phyloP scores from a whole-genome alignment of 2,888 invertebrate species.

The Synanthedon andrenaeformis region DNA sequence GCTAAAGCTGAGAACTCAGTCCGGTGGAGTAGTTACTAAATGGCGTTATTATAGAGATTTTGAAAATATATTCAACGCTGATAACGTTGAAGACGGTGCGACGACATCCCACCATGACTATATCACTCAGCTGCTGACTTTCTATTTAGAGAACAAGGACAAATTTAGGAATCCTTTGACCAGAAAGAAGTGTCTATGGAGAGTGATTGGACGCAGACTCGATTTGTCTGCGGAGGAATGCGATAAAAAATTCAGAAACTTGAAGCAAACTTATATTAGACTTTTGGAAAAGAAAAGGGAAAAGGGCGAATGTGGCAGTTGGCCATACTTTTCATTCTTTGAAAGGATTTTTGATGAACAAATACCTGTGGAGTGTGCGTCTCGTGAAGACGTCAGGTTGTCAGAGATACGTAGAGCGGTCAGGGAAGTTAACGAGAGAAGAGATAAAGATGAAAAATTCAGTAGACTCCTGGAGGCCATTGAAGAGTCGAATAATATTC shows the following conservation, averaged over 20 bases:
- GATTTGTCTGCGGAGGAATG: conserved; percentile 48
- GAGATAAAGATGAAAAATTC: conserved; percentile 37
- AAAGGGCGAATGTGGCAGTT: conserved; percentile 38
- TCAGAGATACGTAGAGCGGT: conserved; percentile 32
- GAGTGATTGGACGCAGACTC: conserved; percentile 32
- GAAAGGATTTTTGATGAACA: conserved; percentile 45
- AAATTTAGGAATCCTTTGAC: conserved; percentile 44
- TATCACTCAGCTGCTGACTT: conserved; percentile 41
- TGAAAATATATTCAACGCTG: conserved; percentile 34
- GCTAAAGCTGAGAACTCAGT: conserved; percentile 34
- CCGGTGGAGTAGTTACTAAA: conserved; percentile 36
- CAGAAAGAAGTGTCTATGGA: conserved; percentile 51
- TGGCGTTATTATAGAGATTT: conserved; percentile 57
- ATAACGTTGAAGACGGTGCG: conserved; percentile 6
- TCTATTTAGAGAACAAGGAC: conserved; percentile 46
- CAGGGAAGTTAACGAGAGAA: conserved; percentile 23
- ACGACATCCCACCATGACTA: conserved; percentile 23
- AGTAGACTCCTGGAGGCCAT: conserved; percentile 38
- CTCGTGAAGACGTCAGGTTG: conserved; percentile 19
- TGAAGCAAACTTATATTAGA: conserved; percentile 55
- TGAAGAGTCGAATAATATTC: conserved; percentile 51
- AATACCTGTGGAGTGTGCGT: neutral
- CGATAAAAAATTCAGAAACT: conserved; percentile 52
- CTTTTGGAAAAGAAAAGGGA: conserved; percentile 36
- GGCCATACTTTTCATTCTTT: conserved; percentile 55